These are phyloP conservation scores for Polyploca ridens DNA, from an alignment of 2,888 invertebrate species.

Conservation along the genomic window DNA sequence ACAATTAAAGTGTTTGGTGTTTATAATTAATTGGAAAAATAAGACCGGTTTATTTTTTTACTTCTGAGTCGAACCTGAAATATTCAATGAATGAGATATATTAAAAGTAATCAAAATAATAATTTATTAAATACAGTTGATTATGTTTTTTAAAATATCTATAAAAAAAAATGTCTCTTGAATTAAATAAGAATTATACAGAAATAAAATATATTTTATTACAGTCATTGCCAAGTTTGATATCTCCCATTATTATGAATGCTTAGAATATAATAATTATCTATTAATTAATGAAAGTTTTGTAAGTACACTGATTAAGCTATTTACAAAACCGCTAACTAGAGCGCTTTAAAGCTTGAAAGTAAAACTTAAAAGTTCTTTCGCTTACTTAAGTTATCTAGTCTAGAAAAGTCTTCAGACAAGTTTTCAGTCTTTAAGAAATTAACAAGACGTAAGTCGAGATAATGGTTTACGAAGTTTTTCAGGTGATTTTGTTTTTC, in stretches of 20 bases:
- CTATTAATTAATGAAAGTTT: not conserved
- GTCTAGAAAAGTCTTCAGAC: conserved; percentile 42
- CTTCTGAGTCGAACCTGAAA: too few relatives aligned
- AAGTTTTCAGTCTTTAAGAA: conserved; percentile 40
- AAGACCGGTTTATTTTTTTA: too few relatives aligned
- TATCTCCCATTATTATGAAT: not conserved
- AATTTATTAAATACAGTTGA: too few relatives aligned
- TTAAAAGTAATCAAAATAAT: too few relatives aligned
- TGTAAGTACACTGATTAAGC: conserved; percentile 35
- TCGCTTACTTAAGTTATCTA: conserved; percentile 55
- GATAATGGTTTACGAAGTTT: conserved; percentile 9
- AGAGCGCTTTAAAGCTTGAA: conserved; percentile 33
- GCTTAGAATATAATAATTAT: not conserved
- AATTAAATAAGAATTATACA: too few relatives aligned
- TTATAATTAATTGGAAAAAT: not conserved
- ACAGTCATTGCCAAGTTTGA: too few relatives aligned
- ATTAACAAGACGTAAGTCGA: conserved; percentile 32
- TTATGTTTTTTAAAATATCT: too few relatives aligned
- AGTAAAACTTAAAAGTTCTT: conserved; percentile 53
- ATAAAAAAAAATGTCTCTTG: too few relatives aligned
- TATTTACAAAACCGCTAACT: conserved; percentile 46
- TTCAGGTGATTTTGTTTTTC: conserved; percentile 2
- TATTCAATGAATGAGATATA: too few relatives aligned
- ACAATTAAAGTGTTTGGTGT: not conserved
- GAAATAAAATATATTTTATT: too few relatives aligned